Evolutionary conservation across 2,888 invertebrate genomes (phyloP), one percentile per base, ranked within the genome.

Genomic region (Drosophila buzzatii): DNA sequence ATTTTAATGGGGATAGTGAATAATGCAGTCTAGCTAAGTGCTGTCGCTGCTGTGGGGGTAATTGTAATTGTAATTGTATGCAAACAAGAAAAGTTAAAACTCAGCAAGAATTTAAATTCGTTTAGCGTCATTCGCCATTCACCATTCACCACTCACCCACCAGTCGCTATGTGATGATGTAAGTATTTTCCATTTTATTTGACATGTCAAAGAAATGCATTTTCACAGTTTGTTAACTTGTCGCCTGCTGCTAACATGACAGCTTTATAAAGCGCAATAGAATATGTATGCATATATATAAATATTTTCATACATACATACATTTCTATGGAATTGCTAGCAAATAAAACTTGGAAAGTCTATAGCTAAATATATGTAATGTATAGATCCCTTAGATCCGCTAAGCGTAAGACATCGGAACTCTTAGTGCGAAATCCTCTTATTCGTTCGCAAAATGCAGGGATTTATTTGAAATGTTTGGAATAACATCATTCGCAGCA

Each of bases 221-320:
- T 45, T 58, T 58, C 47, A 57, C 58, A 47, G 47, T 47, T 47
- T 47, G 58, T 39, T 37, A 59, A 27, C 23, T 45, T 58, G 33
- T 35, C n/a, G 35, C 20, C 44, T 35, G 35, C 58, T 45, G 58
- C 12, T 23, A 47, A 45, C 33, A 35, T 35, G 44, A 35, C 44
- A 33, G 31, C 33, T 51, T 51, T 18, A 12, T 33, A 51, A n/a
- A 33, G 4, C 57, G 44, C 58, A 59, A 27, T 27, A 18, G 18
- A 59, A 33, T 16, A 27, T 31, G 7, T 58, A 16, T 16, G 4
- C 33, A 33, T 18, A 18, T 4, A 42, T 4, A 6, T 33, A 2
- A 16, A 16, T 39, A 14, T 33, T 9, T 23, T 39, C 6, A 41
- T 33, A 33, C 14, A 33, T 8, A 39, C 8, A 16, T 6, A 6